phyloP scores from a whole-genome alignment of 1,140 invertebrate genomes.

The Triops cancriformis region DNA sequence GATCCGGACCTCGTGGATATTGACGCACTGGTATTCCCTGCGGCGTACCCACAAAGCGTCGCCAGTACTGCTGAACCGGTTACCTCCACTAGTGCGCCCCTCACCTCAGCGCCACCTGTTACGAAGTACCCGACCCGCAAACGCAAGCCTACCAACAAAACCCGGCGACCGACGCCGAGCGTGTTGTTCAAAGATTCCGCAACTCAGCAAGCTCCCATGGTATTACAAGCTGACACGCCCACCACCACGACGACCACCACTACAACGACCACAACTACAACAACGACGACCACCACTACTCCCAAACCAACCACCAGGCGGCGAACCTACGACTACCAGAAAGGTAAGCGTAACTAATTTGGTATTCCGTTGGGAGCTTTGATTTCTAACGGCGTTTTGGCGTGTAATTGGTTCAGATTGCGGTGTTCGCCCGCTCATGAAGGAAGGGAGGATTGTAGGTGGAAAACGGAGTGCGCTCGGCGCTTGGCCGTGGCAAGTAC shows the following conservation, averaged over 20 bases:
- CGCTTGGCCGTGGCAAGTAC: slow-evolving; percentile 87
- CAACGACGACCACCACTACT: slow-evolving; percentile 27
- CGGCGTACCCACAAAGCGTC: neutral
- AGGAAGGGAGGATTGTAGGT: slow-evolving; percentile 73
- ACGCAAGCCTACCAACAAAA: slow-evolving; percentile 17
- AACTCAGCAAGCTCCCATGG: neutral
- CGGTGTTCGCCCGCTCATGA: slow-evolving; percentile 66
- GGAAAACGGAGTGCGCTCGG: slow-evolving; percentile 76
- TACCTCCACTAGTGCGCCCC: neutral
- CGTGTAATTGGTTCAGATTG: slow-evolving; percentile 57
- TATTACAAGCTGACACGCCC: neutral
- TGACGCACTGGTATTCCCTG: slow-evolving; percentile 22
- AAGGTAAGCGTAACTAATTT: slow-evolving; percentile 45
- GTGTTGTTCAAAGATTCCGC: neutral
- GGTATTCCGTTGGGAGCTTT: neutral
- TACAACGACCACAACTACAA: slow-evolving; percentile 22
- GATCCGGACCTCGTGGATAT: slow-evolving; percentile 14
- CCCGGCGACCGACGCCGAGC: neutral
- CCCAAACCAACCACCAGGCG: slow-evolving; percentile 30
- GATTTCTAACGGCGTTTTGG: slow-evolving; percentile 15
- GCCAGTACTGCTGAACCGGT: neutral
- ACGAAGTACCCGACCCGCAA: neutral
- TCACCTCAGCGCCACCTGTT: neutral
- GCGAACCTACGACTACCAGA: slow-evolving; percentile 45
- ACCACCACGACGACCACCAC: slow-evolving; percentile 25